Evolutionary conservation across 2,797 vertebrate species (phyloP), one percentile per base, ranked within the genome.

Genomic region (Kryptopterus vitreolus): DNA sequence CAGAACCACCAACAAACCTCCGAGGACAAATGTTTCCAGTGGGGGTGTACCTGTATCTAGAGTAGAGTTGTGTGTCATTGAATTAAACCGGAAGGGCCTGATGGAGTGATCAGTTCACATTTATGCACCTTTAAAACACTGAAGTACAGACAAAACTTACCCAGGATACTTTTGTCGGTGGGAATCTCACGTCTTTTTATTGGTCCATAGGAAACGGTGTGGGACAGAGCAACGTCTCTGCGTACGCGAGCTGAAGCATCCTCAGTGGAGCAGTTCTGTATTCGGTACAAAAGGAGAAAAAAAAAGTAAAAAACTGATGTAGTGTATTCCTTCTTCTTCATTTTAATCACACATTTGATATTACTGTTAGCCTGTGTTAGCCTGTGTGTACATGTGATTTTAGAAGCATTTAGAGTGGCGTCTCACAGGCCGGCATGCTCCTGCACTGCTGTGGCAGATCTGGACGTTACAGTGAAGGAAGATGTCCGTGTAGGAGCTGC

Each of bases 381-480:
- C 55, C 38, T 65, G 53, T 29, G 22, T 63, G 12, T 62, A 24
- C 35, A 35, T 29, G 26, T 59, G 46, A 18, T 53, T 46, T 53
- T 3, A 58, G 58, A 68, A 43, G 46, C 53, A 59, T 26, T 52
- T 7, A 80, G n/a, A 63, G 8, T n/a, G 16, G 65, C 83, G 83
- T 85, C 89, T 94, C 88, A 94, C 13, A 0, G 93, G 90, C 81
- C 93, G 93, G 75, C 92, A 93, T 80, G 86, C 33, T 66, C 89
- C 86, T 62, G 72, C 87, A 18, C 65, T 85, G 79, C 85, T 89
- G 83, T 94, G 92, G 87, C 94, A 94, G 88, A 94, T 94, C 89
- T 94, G 91, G 85, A 94, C 88, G 59, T 92, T 92, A 88, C 92
- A 93, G 79, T 91, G 90, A 13, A 94, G 90, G 81, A 95, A 94